Base-by-base conservation (phyloP, 2,113 vertebrate genomes). In the Hippocampus mohnikei region DNA sequence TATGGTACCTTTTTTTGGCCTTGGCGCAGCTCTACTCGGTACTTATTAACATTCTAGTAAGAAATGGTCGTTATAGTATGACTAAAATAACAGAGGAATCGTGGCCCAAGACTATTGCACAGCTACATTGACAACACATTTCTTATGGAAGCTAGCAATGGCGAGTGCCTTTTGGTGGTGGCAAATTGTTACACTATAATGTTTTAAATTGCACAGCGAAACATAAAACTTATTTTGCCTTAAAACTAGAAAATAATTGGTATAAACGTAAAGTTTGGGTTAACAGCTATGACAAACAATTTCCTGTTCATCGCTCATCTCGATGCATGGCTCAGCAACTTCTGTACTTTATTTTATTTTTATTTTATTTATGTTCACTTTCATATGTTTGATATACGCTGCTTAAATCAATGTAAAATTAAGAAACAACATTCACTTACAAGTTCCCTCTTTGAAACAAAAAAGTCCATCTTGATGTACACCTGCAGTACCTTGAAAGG, bases 131-230 rank as follows among this genome's bases (percentile, higher is more conserved):
- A 23, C 2, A 23, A 23, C 2, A 55, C 33, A 20, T 27, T 58
- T 25, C 12, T 58, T 13, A 3, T 23, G 12, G 3, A 70, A 67
- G 81, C 80, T 62, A 72, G 78, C 84, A 75, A 87, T 87, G 88
- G 91, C 87, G 90, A 91, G 91, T 92, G 91, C 91, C 89, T 92
- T 89, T 91, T 86, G 70, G 82, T 87, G 78, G 64, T 83, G 55
- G 21, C 23, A 25, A 27, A 25, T 6, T 27, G 12, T 25, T 44
- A 10, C 2, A 58, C 16, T 7, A 5, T 29, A 50, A 25, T 42
- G 61, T 64, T 64, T 64, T 12, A 44, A 42, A 41, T 41, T 21
- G 40, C 61, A 58, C 52, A 15, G 52, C 52, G 23, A 41, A 20
- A 62, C n/a, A 7, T 23, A 2, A 41, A 18, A 40, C 60, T 42